Conservation (phyloP, 2,797 vertebrate genomes). For the Karalla daura region DNA sequence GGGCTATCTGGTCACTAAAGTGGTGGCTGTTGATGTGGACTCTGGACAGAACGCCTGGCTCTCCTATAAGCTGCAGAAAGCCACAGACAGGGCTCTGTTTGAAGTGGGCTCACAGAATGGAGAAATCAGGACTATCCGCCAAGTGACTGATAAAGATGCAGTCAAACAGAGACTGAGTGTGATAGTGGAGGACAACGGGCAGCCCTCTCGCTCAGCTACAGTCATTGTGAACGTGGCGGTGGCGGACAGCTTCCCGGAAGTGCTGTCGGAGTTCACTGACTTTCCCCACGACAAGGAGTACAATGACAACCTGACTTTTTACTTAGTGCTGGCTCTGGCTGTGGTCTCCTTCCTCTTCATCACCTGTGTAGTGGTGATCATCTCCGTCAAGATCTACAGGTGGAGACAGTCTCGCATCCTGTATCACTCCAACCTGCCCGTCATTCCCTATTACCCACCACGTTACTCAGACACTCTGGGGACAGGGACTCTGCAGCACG, state of each 20-base stretch:
- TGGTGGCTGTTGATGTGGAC: slow-evolving; percentile 13
- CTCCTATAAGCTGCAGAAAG: slow-evolving; percentile 81
- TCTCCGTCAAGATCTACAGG: no score
- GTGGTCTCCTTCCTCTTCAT: no score
- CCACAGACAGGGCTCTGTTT: slow-evolving; percentile 81
- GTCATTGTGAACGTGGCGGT: slow-evolving; percentile 40
- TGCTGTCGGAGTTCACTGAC: slow-evolving; percentile 45
- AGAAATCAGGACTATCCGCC: slow-evolving; percentile 56
- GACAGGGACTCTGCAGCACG: slow-evolving; percentile 24
- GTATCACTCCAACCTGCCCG: no score
- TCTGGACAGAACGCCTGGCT: slow-evolving; percentile 78
- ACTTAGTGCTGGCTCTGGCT: neutral
- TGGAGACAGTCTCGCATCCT: no score
- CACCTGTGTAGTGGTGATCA: no score
- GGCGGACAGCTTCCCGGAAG: slow-evolving; percentile 39
- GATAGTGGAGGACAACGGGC: slow-evolving; percentile 53
- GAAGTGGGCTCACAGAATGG: slow-evolving; percentile 81
- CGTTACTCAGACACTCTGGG: slow-evolving; percentile 39
- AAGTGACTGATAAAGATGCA: slow-evolving; percentile 68
- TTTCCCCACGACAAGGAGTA: neutral
- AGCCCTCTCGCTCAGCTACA: slow-evolving; percentile 40
- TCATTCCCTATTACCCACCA: no score
- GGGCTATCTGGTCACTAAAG: slow-evolving; percentile 47
- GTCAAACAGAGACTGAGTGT: slow-evolving; percentile 52
- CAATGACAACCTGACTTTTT: neutral